Evolutionary conservation across 2,888 invertebrate species (phyloP).

Genomic region (Willowsia nigromaculata): DNA sequence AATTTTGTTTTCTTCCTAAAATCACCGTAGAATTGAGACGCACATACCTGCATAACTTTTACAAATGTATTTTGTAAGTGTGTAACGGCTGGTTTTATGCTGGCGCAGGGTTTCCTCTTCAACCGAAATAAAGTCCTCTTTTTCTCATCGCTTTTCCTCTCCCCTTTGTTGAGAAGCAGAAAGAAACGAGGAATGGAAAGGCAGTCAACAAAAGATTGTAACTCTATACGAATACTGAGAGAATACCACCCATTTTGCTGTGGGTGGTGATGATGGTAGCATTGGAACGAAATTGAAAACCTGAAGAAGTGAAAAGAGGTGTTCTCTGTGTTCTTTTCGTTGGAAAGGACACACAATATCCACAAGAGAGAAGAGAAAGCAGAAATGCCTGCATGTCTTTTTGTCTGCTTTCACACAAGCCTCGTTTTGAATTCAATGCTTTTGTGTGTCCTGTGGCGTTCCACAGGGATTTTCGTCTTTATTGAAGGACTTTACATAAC

Average conservation of each 20-base stretch:
- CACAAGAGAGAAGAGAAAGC: not conserved
- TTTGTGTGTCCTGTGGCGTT: constrained; percentile 37
- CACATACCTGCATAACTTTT: constrained; percentile 14
- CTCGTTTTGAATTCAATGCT: not conserved
- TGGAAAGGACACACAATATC: not conserved
- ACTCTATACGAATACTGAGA: not conserved
- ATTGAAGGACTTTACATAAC: constrained; percentile 27
- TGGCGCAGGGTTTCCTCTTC: not conserved
- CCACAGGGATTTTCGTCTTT: constrained; percentile 53
- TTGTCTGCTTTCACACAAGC: not conserved
- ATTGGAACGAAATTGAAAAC: constrained; percentile 27
- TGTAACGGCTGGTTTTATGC: not conserved
- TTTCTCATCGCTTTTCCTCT: not conserved
- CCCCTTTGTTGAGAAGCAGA: not conserved
- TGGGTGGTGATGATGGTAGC: not conserved
- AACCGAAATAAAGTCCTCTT: constrained; percentile 29
- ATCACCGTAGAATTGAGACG: constrained; percentile 39
- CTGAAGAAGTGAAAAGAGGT: constrained; percentile 12
- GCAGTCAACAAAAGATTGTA: constrained; percentile 20
- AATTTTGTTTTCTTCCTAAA: constrained; percentile 44
- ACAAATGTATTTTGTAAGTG: not conserved
- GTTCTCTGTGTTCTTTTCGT: constrained; percentile 27
- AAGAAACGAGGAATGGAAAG: constrained; percentile 52
- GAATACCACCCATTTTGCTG: constrained; percentile 13
- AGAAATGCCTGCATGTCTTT: not conserved